These are phyloP conservation scores for Automeris io DNA, from an alignment of 2,888 invertebrate genomes.

Conservation along the genomic window DNA sequence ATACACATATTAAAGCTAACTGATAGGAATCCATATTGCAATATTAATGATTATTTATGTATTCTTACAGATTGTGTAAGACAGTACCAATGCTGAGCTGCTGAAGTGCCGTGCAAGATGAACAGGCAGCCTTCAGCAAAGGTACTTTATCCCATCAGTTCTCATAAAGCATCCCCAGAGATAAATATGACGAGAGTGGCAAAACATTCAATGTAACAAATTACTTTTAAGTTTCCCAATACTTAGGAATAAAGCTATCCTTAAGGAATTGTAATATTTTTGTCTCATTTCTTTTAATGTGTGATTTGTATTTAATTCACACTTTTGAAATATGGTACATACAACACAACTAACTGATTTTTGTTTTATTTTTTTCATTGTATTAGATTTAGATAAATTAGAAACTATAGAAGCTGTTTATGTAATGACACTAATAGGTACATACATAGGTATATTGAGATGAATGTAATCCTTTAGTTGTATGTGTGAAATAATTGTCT, in stretches of 20 bases:
- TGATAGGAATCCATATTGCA: too few relatives aligned
- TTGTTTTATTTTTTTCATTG: slow-evolving; percentile 24
- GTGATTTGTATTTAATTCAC: slow-evolving; percentile 16
- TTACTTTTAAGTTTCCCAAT: slow-evolving; percentile 40
- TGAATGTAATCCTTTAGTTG: slow-evolving; percentile 15
- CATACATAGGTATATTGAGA: slow-evolving; percentile 11
- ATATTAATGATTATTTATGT: slow-evolving; percentile 10
- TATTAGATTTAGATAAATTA: slow-evolving; percentile 23
- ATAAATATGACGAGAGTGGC: slow-evolving; percentile 69
- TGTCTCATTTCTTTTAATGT: slow-evolving; percentile 17
- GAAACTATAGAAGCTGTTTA: too few relatives aligned
- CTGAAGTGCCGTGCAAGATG: slow-evolving; percentile 53
- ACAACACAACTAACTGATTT: slow-evolving; percentile 27
- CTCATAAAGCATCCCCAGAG: slow-evolving; percentile 55
- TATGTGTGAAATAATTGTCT: slow-evolving; percentile 35
- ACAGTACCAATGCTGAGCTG: slow-evolving; percentile 53
- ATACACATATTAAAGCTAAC: background rate
- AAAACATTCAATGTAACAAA: slow-evolving; percentile 60
- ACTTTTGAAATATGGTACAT: slow-evolving; percentile 20
- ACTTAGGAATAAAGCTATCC: slow-evolving; percentile 34
- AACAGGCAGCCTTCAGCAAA: slow-evolving; percentile 55
- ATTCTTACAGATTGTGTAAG: slow-evolving; percentile 40
- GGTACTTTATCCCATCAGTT: slow-evolving; percentile 61
- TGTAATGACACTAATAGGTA: slow-evolving; percentile 2
- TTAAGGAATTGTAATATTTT: slow-evolving; percentile 26